Percentiles rank a stretch among this genome's conserved stretches.
These are phyloP conservation scores for Macrosiphum euphorbiae DNA, from an alignment of 2,888 invertebrate species.

Conservation along the genomic window DNA sequence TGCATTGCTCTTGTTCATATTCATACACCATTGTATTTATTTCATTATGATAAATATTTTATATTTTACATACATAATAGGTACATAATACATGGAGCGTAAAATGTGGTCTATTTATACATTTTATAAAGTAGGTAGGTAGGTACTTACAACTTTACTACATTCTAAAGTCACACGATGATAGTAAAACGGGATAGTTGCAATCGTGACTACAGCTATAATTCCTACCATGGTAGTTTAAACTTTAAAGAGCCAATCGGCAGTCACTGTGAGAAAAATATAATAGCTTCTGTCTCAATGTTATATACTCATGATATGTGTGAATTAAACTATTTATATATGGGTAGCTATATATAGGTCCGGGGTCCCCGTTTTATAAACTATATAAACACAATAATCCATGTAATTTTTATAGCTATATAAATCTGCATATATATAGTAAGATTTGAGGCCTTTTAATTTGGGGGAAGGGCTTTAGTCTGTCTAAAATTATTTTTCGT, in stretches of 20 bases:
- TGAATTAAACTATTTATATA: background rate
- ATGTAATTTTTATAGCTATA: no score
- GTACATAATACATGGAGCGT: background rate
- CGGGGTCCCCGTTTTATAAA: background rate
- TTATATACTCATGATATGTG: background rate
- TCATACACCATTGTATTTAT: background rate
- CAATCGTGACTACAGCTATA: background rate
- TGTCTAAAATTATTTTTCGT: no score
- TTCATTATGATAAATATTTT: background rate
- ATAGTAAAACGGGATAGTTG: background rate
- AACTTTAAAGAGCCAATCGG: background rate
- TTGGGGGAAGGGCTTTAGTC: no score
- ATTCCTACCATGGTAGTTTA: background rate
- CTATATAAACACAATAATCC: no score
- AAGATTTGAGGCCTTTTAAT: no score
- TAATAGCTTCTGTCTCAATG: background rate
- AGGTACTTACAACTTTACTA: background rate
- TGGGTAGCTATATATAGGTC: background rate
- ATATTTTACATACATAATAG: no score
- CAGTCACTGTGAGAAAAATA: background rate
- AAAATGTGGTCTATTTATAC: background rate
- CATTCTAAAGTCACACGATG: background rate
- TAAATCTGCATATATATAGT: no score
- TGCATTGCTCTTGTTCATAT: background rate
- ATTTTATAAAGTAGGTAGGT: background rate